These are phyloP conservation scores for Himalopsyche kuldschensis DNA, from an alignment of 2,888 invertebrate genomes.

Conservation along the genomic window DNA sequence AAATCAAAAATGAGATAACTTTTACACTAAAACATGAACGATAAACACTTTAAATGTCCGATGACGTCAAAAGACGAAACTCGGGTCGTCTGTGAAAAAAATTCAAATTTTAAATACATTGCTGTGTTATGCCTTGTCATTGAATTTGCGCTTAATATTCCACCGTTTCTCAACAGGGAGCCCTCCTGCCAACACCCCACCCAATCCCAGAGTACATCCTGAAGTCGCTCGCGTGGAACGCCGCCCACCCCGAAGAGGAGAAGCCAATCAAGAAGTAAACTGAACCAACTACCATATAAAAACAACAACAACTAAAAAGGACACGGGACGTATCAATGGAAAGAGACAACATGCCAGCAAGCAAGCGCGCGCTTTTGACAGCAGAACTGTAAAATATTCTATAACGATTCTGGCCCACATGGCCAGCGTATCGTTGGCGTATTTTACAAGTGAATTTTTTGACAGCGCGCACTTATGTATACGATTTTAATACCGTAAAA, in stretches of 20 bases:
- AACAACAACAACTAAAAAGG: not conserved
- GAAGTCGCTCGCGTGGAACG: constrained; percentile 57
- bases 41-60: too few species aligned
- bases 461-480: not conserved
- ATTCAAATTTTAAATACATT: too few species aligned
- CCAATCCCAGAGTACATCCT: constrained; percentile 59
- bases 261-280: not conserved
- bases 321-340: not conserved
- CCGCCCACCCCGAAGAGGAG: constrained; percentile 46
- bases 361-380: not conserved
- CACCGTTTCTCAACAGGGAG: constrained; percentile 37
- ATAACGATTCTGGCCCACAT: not conserved
- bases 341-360: not conserved
- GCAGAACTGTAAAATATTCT: not conserved
- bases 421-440: not conserved
- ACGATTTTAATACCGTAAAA: not conserved
- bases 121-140: too few species aligned
- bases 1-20: too few species aligned
- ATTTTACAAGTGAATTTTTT: not conserved
- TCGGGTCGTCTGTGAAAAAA: too few species aligned
- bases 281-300: not conserved
- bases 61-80: too few species aligned
- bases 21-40: too few species aligned
- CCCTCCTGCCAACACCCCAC: constrained; percentile 52
- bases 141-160: not conserved